Percentiles rank a stretch among this genome's conserved stretches.
Evolutionary conservation across 37 sponge, comb jelly and placozoan genomes (phyloP).

Genomic region (Bolinopsis microptera): DNA sequence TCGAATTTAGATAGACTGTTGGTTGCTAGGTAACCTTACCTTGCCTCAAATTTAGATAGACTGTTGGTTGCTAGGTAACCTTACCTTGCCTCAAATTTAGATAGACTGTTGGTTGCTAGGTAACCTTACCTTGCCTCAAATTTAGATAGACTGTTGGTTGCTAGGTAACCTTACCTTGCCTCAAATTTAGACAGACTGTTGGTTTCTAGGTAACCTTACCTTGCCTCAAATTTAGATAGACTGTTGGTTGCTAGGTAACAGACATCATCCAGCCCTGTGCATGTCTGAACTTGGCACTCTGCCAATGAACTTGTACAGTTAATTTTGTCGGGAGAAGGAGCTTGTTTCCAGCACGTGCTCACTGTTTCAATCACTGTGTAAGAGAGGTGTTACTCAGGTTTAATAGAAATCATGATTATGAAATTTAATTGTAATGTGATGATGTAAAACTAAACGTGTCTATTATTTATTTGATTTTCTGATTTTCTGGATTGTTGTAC

Average conservation of each 20-base stretch:
- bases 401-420: no score
- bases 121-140: not conserved
- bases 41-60: not conserved
- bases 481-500: no score
- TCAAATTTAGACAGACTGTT: not conserved
- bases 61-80: not conserved
- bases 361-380: not conserved
- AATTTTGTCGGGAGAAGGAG: not conserved
- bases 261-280: not conserved
- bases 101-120: not conserved
- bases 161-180: not conserved
- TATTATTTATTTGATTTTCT: no score
- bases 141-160: not conserved
- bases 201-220: slow-evolving; percentile 15
- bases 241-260: not conserved
- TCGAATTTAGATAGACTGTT: not conserved
- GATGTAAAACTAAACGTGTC: no score
- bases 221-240: not conserved
- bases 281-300: not conserved
- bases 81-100: not conserved
- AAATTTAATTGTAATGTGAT: no score
- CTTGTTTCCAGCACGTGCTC: not conserved
- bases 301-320: not conserved
- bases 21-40: not conserved
- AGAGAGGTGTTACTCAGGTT: no score